Evolutionary conservation across 2,888 invertebrate genomes (phyloP), one percentile per base, ranked within the genome.

Genomic region (Corbicula japonica): DNA sequence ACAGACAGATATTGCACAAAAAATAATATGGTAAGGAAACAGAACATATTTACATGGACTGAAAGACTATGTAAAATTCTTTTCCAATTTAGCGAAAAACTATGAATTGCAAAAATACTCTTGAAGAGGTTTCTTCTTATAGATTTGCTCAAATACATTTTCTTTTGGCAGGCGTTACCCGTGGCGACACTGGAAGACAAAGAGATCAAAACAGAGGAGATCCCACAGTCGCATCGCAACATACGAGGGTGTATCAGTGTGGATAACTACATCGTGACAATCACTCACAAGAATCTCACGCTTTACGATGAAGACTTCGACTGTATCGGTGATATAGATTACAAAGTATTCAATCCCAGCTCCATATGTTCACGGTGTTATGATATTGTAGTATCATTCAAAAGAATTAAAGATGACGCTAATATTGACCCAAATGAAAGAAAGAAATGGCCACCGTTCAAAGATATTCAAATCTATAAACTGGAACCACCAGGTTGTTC

Each of bases 311-410:
- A 65, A 50, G 62, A 80, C 12, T 80, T 76, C 34, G 54, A 61
- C 4, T 80, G 72, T 52, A 60, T 80, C 18, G 72, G 75, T 28
- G 68, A 76, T 21, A 48, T 80, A 2, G 48, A 72, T 52, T 76
- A 56, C 18, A 32, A 41, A 28, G 48, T 23, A 21, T 52, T 28
- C 15, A 54, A 58, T 32, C 80, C 80, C 0, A 72, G 54, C n/a
- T 76, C 80, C 10, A 80, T 80, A 6, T 76, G 80, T 54, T 58
- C 68, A 15, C 61, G 50, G 8, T 56, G 58, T 28, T 50, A 68
- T 12, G 65, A 72, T 21, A 69, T 80, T 28, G 72, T 66, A 6
- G 72, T 76, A n/a, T 80, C 80, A 15, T 80, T 80, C 63, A 71
- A 72, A 61, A 58, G 79, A 34, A 21, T 56, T 1, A 48, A 23